Evolutionary conservation across 2,888 invertebrate genomes (phyloP), one percentile per base, ranked within the genome.

Genomic region (Perizoma affinitatum): DNA sequence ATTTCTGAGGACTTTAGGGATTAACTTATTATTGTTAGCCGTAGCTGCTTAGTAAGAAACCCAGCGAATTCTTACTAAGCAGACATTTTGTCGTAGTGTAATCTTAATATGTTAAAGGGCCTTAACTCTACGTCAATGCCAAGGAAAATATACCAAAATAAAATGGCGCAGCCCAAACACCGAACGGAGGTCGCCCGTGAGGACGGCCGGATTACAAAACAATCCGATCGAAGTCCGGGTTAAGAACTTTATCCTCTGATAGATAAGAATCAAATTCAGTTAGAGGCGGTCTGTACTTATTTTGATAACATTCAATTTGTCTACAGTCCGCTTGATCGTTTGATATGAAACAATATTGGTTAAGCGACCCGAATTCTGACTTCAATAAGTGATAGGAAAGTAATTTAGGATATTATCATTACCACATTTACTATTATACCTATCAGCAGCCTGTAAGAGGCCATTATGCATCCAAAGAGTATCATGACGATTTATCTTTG

Each of bases 81-180:
- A 22, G 22, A 22, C 22, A 22, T 22, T 22, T 22, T 22, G 22
- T 22, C n/a, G n/a, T n/a, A n/a, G n/a, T n/a, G n/a, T n/a, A n/a
- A n/a, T n/a, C 7, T 54, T 36, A 52, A 43, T 42, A 58, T 51
- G 50, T 40, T 11, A 49, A 45, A 54, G 38, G 63, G 50, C 63
- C 55, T 22, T 22, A 22, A 22, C 53, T 44, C 59, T 34, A 52
- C 55, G 34, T 45, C 67, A 69, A 48, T 69, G 69, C 65, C 69
- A 69, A 69, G 65, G 65, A 55, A 69, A 64, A 57, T 41, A 49
- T 64, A 63, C 61, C 63, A 61, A 67, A 69, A 66, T 67, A 65
- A 61, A 67, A 46, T 59, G 42, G 57, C 50, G 44, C 53, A 48
- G 58, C 57, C 63, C 58, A 63, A 66, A 62, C 68, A 65, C 47